Evolutionary conservation across 1,140 invertebrate genomes (phyloP).

Genomic region (Eulimnadia texana): DNA sequence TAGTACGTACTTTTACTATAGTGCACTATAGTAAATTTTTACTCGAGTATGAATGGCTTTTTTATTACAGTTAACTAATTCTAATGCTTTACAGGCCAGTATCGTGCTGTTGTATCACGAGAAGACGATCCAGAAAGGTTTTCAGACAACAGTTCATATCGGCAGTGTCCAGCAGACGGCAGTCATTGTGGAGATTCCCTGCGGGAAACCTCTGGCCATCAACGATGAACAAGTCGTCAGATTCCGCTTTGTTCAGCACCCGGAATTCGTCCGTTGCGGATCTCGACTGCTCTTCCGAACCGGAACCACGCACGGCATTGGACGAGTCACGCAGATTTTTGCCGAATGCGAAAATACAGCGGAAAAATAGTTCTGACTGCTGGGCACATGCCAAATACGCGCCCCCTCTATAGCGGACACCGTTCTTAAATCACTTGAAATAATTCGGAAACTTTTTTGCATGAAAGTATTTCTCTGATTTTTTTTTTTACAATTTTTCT

Average conservation of each 20-base stretch:
- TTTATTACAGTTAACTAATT: conserved; percentile 17
- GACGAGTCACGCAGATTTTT: conserved; percentile 75
- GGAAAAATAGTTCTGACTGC: no score
- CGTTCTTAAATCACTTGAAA: no score
- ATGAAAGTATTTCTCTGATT: no score
- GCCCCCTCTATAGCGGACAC: no score
- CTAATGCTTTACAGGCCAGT: conserved; percentile 46
- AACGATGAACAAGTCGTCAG: conserved; percentile 73
- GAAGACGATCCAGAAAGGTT: conserved; percentile 67
- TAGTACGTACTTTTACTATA: no score
- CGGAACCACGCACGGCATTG: conserved; percentile 76
- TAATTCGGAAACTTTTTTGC: no score
- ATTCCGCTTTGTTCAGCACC: conserved; percentile 75
- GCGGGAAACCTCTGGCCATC: conserved; percentile 42
- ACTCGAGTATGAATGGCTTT: conserved; percentile 31
- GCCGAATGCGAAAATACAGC: conserved; percentile 27
- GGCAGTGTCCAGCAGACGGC: conserved; percentile 90
- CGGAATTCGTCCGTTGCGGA: conserved; percentile 82
- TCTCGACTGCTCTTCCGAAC: conserved; percentile 75
- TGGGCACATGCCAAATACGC: no score
- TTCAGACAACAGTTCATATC: conserved; percentile 87
- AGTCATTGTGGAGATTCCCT: conserved; percentile 57
- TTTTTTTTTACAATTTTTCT: no score
- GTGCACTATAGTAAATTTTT: no score
- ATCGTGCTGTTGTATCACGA: conserved; percentile 72